These are phyloP conservation scores for Percopsis omiscomaycus DNA, from an alignment of 2,797 vertebrate species.

Conservation along the genomic window DNA sequence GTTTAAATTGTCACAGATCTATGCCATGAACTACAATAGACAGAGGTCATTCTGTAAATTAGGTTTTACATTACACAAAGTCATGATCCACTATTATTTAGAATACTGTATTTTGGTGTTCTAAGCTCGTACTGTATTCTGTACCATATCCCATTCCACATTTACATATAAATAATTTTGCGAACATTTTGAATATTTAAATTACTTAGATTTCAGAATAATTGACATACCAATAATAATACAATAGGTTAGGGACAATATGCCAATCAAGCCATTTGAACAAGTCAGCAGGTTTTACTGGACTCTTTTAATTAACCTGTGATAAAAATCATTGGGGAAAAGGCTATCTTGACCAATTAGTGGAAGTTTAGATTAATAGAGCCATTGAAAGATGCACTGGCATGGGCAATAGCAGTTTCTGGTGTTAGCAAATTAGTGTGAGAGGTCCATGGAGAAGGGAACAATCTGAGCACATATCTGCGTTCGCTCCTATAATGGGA, in stretches of 20 bases:
- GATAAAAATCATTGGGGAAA: constrained; percentile 76
- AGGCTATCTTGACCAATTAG: constrained; percentile 83
- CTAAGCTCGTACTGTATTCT: no score
- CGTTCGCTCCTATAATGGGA: constrained; percentile 21
- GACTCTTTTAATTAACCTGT: constrained; percentile 70
- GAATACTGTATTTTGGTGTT: no score
- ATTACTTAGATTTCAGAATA: background rate
- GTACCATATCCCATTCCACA: no score
- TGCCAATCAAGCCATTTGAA: constrained; percentile 66
- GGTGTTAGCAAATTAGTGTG: constrained; percentile 61
- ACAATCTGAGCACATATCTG: constrained; percentile 34
- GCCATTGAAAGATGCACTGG: constrained; percentile 73
- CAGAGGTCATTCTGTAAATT: background rate
- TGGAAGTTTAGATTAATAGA: constrained; percentile 77
- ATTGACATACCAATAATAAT: background rate
- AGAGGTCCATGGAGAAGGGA: constrained; percentile 48
- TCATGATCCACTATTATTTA: no score
- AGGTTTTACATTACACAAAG: no score
- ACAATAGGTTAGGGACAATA: constrained; percentile 5
- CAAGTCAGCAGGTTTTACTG: constrained; percentile 59
- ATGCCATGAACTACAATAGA: constrained; percentile 1
- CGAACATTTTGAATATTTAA: no score
- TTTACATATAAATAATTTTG: no score
- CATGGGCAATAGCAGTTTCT: constrained; percentile 56
- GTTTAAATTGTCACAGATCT: background rate